Percentiles rank a stretch among this genome's conserved stretches.
phyloP scores from a whole-genome alignment of 2,797 vertebrate genomes.

The Argentina silus region DNA sequence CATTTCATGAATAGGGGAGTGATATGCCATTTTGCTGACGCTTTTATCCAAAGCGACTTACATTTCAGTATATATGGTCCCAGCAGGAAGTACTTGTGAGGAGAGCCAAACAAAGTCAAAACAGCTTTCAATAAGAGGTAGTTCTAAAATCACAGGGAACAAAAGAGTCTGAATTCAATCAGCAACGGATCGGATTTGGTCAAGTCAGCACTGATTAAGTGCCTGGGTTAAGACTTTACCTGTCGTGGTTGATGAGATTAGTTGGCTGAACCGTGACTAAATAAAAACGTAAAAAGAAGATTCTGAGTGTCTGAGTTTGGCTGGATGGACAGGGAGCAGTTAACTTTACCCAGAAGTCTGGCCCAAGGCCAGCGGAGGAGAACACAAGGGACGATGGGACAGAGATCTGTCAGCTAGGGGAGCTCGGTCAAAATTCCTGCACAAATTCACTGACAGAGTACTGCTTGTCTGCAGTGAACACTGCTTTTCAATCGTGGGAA shows the following conservation, averaged over 20 bases:
- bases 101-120: not conserved
- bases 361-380: not conserved
- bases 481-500: constrained; percentile 17
- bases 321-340: not conserved
- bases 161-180: not conserved
- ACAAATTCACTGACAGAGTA: constrained; percentile 29
- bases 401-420: constrained; percentile 14
- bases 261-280: constrained; percentile 24
- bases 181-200: not conserved
- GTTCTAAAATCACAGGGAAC: not conserved
- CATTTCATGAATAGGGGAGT: not conserved
- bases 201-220: not conserved
- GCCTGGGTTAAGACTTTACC: not conserved
- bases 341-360: not conserved
- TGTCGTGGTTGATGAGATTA: constrained; percentile 13
- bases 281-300: constrained; percentile 39
- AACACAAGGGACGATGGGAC: not conserved
- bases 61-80: too few relatives aligned
- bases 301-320: constrained; percentile 14
- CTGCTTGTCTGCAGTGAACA: not conserved
- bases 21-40: too few relatives aligned
- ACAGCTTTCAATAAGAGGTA: not conserved
- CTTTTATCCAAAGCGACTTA: too few relatives aligned
- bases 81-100: too few relatives aligned
- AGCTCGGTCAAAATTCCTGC: constrained; percentile 1